Base-by-base conservation (phyloP, 2,797 vertebrate genomes). In the Typhlichthys subterraneus region DNA sequence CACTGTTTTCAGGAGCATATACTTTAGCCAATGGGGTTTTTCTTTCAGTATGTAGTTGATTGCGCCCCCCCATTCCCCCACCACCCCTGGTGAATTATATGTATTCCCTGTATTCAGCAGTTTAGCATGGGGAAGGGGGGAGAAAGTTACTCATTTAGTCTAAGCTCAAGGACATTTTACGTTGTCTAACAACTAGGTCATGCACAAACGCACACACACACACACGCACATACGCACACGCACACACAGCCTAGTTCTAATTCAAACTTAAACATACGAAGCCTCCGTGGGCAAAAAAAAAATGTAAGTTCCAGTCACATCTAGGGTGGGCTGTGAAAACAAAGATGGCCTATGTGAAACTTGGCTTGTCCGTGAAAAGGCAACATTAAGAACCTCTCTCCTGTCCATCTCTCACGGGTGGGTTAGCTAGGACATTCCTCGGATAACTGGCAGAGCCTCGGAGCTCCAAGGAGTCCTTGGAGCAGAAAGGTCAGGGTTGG, bases 351-450 rank as follows among this genome's bases (percentile, higher is more conserved):
- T 85, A 61, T 87, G 83, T 63, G 72, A 61, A 67, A 42, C 60
- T 73, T 59, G 67, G 70, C 78, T 8, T 14, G 31, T 67, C 52
- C 55, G 69, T 84, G 80, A 84, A 89, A 83, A 83, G 81, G 73
- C 72, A 85, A 83, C 80, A 85, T 82, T 70, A 82, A 83, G 79
- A 42, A 14, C 52, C 52, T 53, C 52, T 53, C 52, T 86, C 85
- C 64, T 63, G 75, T 83, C 67, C 23, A 29, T 4, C 69, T 77
- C 53, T 85, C 69, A 72, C 74, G 68, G 65, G 66, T 67, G 58
- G 19, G 47, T 19, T 38, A 66, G 59, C 14, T 29, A 79, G 86
- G 82, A 88, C 89, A 92, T 91, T 92, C 89, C 86, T 88, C 57
- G 86, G 85, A 92, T 90, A 88, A 82, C 84, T 88, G 81, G 81